Conservation (phyloP, 2,888 invertebrate species). For the Pyrgus malvae region DNA sequence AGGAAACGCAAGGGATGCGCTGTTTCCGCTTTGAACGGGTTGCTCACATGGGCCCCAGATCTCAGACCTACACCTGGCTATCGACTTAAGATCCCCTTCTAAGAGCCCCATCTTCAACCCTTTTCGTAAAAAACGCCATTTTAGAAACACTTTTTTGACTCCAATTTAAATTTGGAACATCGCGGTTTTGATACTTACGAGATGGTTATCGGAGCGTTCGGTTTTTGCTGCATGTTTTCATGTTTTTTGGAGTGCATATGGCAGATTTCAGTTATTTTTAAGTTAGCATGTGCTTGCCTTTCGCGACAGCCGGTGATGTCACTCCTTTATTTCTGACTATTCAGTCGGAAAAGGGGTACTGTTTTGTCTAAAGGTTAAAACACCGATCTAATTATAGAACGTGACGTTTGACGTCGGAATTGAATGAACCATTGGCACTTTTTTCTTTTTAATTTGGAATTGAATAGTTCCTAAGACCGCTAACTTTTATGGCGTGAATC, state of each 20-base stretch:
- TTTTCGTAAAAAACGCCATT: slow-evolving; percentile 50
- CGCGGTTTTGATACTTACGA: slow-evolving; percentile 39
- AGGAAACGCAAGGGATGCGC: slow-evolving; percentile 61
- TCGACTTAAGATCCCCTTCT: slow-evolving; percentile 50
- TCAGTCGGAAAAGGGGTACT: slow-evolving; percentile 60
- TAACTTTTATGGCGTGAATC: no score
- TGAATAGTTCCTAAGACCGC: not conserved
- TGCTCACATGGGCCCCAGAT: slow-evolving; percentile 75
- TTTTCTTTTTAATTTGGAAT: not conserved
- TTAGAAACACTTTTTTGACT: slow-evolving; percentile 32
- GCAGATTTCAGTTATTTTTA: slow-evolving; percentile 72
- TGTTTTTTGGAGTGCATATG: slow-evolving; percentile 68
- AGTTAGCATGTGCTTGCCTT: slow-evolving; percentile 69
- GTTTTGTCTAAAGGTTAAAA: slow-evolving; percentile 45
- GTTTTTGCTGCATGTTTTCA: slow-evolving; percentile 51
- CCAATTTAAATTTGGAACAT: slow-evolving; percentile 49
- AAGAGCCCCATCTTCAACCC: slow-evolving; percentile 50
- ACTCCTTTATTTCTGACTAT: slow-evolving; percentile 65
- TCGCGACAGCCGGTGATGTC: slow-evolving; percentile 77
- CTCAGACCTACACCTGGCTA: slow-evolving; percentile 77
- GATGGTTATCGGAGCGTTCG: slow-evolving; percentile 50
- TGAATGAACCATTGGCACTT: slow-evolving; percentile 22
- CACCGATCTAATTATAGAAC: slow-evolving; percentile 46
- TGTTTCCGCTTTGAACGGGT: slow-evolving; percentile 74
- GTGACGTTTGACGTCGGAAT: slow-evolving; percentile 44